Conservation (phyloP, 2,888 invertebrate genomes). For the Aelia acuminata region DNA sequence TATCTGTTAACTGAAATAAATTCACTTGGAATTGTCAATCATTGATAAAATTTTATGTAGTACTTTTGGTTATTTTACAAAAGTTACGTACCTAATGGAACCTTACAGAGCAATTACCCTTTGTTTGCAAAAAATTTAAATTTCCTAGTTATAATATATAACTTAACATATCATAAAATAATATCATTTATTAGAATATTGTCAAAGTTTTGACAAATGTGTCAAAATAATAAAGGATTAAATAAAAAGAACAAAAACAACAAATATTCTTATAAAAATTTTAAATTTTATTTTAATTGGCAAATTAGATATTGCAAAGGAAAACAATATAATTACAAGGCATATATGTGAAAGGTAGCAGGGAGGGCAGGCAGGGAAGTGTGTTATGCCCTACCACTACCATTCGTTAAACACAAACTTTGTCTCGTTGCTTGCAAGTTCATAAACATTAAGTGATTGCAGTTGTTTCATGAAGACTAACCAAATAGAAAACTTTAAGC, state of each 20-base stretch:
- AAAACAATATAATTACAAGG: constrained; percentile 66
- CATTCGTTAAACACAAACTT: constrained; percentile 64
- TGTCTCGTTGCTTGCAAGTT: constrained; percentile 66
- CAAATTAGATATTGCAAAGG: constrained; percentile 66
- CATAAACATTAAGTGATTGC: constrained; percentile 64
- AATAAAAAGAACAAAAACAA: constrained; percentile 55
- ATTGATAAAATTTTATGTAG: no score
- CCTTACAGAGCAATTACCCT: no score
- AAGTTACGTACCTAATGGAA: no score
- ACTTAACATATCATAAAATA: no score
- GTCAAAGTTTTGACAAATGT: background rate
- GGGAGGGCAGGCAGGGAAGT: constrained; percentile 66
- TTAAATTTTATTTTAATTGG: constrained; percentile 67
- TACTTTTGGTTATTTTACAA: no score
- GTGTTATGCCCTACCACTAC: constrained; percentile 62
- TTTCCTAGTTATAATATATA: no score
- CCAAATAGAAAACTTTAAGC: constrained; percentile 65
- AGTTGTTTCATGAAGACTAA: constrained; percentile 64
- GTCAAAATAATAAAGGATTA: constrained; percentile 14
- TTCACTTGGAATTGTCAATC: no score
- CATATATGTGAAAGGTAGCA: constrained; percentile 64
- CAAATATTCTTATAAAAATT: constrained; percentile 65
- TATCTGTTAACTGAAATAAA: no score
- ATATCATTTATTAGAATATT: background rate
- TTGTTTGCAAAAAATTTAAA: no score